phyloP scores from a whole-genome alignment of 1,140 invertebrate genomes.

The Camponotus pennsylvanicus region DNA sequence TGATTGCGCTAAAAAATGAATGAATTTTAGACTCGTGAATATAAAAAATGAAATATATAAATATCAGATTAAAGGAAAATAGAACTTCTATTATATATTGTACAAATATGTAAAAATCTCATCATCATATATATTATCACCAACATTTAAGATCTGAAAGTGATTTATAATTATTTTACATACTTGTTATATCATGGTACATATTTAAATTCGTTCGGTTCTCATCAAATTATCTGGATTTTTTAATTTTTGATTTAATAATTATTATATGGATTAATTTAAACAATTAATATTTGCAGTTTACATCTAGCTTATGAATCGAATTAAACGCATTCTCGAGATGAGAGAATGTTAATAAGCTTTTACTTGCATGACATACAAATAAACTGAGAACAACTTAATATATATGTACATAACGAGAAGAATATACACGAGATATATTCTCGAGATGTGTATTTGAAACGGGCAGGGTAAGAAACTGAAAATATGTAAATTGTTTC shows the following conservation, averaged over 20 bases:
- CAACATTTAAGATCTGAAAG: conserved; percentile 1
- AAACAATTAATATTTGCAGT: not conserved
- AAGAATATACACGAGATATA: conserved; percentile 51
- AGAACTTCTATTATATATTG: not conserved
- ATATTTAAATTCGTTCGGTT: not conserved
- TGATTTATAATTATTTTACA: conserved; percentile 32
- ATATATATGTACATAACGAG: conserved; percentile 62
- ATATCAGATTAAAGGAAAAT: not conserved
- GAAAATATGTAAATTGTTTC: conserved; percentile 81
- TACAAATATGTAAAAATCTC: not conserved
- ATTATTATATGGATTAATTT: conserved; percentile 4
- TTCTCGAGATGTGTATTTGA: conserved; percentile 54
- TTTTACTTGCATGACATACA: not conserved
- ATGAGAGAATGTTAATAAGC: conserved; percentile 12
- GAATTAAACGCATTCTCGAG: not conserved
- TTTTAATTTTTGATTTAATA: not conserved
- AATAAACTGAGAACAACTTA: not conserved
- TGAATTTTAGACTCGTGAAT: not conserved
- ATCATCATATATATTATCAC: not conserved
- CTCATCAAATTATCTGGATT: too few relatives aligned
- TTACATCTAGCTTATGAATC: conserved; percentile 20
- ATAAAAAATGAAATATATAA: not conserved
- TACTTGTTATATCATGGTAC: not conserved
- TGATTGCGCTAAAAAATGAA: not conserved
- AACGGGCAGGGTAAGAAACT: conserved; percentile 73